Base-by-base conservation (phyloP, 1,140 invertebrate genomes). In the Drosophila lowei region DNA sequence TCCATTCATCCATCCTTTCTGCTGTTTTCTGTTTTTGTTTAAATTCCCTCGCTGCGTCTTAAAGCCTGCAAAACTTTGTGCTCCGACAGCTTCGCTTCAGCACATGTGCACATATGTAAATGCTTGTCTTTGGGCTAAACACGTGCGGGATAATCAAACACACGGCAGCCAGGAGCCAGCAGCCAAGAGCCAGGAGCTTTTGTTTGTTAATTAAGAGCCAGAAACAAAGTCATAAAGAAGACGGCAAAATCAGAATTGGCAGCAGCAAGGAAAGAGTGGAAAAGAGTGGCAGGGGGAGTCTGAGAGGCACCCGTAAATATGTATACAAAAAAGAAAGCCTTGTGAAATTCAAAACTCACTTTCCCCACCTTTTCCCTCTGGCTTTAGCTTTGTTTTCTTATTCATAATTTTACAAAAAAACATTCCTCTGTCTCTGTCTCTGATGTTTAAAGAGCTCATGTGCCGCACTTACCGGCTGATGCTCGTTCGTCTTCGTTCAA, bases 191-290 rank as follows among this genome's bases (percentile, higher is more conserved):
- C 63, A 75, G 44, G 53, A 71, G 75, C 73, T 68, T 38, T 78
- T 75, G 83, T 85, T 86, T 88, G 83, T 81, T 86, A 86, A 86
- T 86, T 86, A 86, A 81, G 81, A 78, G 79, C 58, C 77, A 71
- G 83, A 81, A 88, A 81, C 73, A 86, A 86, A 88, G 78, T 81
- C 81, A 88, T 77, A 78, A 88, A 81, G 62, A 58, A 81, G 77
- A 85, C 77, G 59, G 55, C 55, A 72, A 47, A 23, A 64, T 48
- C 55, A 66, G 46, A 72, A 75, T 42, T 48, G 67, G 41, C 42
- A 43, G 15, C 23, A 60, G 47, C 44, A 47, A 67, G 64, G 55
- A 67, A 67, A 49, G 57, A 30, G 43, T n/a, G 30, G 3, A 34
- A 76, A 72, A 72, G 46, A 55, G 59, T 34, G 71, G 56, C 48